Percentiles rank a stretch among this genome's conserved stretches.
These are phyloP conservation scores for Danio albolineatus DNA, from an alignment of 2,797 vertebrate genomes.

Conservation along the genomic window DNA sequence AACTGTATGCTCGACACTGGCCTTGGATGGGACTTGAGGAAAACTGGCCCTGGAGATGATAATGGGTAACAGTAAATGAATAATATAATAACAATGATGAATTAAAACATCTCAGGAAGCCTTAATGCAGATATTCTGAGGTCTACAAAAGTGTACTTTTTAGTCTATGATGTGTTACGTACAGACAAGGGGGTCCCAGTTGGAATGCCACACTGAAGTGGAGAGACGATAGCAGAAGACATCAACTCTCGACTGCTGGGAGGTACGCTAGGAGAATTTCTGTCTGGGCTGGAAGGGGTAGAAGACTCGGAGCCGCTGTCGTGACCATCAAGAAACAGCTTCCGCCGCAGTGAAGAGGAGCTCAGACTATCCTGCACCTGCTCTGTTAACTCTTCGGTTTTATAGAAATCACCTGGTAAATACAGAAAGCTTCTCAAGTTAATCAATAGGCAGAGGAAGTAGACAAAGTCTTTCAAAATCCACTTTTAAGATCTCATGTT, in stretches of 20 bases:
- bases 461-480: background rate
- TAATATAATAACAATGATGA: background rate
- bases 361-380: conserved; percentile 94
- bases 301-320: conserved; percentile 87
- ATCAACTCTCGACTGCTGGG: conserved; percentile 51
- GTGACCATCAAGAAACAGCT: conserved; percentile 93
- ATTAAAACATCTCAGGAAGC: too few species aligned
- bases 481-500: background rate
- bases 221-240: conserved; percentile 80
- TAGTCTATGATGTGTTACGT: conserved; percentile 60
- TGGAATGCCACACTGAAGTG: conserved; percentile 78
- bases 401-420: conserved; percentile 88
- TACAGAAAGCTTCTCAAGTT: background rate
- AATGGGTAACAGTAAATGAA: background rate
- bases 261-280: conserved; percentile 63
- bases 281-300: conserved; percentile 82
- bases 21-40: conserved; percentile 96
- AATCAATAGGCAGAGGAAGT: background rate
- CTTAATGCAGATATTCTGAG: background rate
- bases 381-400: conserved; percentile 84
- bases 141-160: background rate
- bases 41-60: conserved; percentile 86
- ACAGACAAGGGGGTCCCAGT: conserved; percentile 86
- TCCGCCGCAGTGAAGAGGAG: conserved; percentile 92
- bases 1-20: conserved; percentile 84